Evolutionary conservation across 92 coral and sea anemone species (phyloP), one percentile per base, ranked within the genome.

Genomic region (Zoanthus gigantus): DNA sequence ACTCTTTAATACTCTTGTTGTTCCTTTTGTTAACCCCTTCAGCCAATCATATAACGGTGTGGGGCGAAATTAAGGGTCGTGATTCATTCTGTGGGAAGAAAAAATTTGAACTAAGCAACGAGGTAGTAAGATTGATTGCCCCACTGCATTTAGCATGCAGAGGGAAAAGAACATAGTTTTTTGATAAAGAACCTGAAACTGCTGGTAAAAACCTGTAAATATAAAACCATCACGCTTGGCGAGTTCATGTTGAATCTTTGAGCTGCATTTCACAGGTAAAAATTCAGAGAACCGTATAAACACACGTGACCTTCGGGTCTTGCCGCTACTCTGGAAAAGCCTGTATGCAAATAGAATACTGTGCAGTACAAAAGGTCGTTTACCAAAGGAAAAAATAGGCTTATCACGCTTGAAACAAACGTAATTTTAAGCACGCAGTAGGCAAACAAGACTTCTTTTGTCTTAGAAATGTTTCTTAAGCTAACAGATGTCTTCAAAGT

Each of bases 341-440:
- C 85, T 47, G 75, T 65, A 81, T 83, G 83, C 85, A 90, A 72
- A 86, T 74, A 86, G 29, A 63, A 87, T 82, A 74, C 80, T 85
- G 90, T 81, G 85, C 12, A n/a, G 60, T 28, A 81, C 85, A 81
- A 81, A 66, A 52, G 85, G 34, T 71, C 85, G 63, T 81, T 81
- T 81, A 67, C 76, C 67, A 81, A 66, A 81, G 85, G 56, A 7
- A 63, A 79, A 81, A 66, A 79, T 46, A 28, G 63, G 9, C 18
- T 67, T 81, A 93, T 94, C 98, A 89, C 96, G 92, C 94, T 88
- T 95, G 92, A 76, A 93, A 95, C 96, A 93, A 91, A 91, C 84
- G 90, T 90, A 91, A 95, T 89, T 89, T 79, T 78, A 92, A 66
- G 93, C 98, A 95, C 98, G 98, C 94, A 96, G 98, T 91, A 76